Evolutionary conservation across 92 coral and sea anemone species (phyloP).

Genomic region (Parazoanthus swiftii): DNA sequence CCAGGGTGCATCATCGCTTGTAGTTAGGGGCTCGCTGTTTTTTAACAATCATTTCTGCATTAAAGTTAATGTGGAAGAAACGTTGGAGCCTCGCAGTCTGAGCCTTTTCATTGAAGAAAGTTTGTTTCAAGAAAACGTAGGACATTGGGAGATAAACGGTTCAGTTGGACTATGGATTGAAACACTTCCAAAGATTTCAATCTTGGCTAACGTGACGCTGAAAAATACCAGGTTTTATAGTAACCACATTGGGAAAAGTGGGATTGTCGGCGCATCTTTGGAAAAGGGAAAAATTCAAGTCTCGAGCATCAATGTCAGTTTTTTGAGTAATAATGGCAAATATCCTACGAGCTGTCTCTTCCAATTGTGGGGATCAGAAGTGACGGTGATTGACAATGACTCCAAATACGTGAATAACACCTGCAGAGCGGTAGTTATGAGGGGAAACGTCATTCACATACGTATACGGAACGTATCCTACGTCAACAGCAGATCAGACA

Average conservation of each 20-base stretch:
- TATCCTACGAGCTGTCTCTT: slow-evolving; percentile 18
- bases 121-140: slow-evolving; percentile 7
- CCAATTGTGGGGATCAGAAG: slow-evolving; percentile 7
- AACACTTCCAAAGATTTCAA: background rate
- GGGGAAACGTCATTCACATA: background rate
- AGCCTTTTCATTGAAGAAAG: background rate
- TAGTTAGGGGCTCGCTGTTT: background rate
- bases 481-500: background rate
- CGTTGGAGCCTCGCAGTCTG: background rate
- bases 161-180: slow-evolving; percentile 2
- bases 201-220: slow-evolving; percentile 12
- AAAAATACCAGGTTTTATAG: background rate
- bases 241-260: slow-evolving; percentile 11
- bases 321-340: background rate
- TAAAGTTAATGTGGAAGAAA: slow-evolving; percentile 4
- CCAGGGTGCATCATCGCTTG: background rate
- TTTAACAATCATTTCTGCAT: slow-evolving; percentile 28
- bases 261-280: slow-evolving; percentile 2
- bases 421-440: background rate
- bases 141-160: slow-evolving; percentile 20
- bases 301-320: background rate
- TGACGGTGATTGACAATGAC: background rate
- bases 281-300: slow-evolving; percentile 19
- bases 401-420: background rate
- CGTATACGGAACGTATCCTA: background rate